phyloP scores from a whole-genome alignment of 2,797 vertebrate genomes.

The Streptopelia turtur region DNA sequence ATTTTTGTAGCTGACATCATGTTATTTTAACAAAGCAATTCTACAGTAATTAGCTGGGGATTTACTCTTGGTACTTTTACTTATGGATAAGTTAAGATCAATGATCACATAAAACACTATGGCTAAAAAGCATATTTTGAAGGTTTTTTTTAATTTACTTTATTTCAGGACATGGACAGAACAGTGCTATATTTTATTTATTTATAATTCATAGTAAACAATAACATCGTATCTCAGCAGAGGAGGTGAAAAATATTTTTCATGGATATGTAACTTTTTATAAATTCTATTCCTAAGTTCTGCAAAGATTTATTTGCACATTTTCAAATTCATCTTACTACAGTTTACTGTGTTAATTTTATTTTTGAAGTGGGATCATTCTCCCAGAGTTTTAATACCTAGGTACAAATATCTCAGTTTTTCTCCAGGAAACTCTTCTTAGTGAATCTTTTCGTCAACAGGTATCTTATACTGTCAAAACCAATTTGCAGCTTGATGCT shows the following conservation, averaged over 20 bases:
- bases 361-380: background rate
- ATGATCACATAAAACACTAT: background rate
- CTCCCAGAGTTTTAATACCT: background rate
- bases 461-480: background rate
- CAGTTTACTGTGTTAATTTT: background rate
- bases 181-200: background rate
- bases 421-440: background rate
- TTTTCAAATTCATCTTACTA: background rate
- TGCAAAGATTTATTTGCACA: background rate
- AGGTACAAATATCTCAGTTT: background rate
- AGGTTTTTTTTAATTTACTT: background rate
- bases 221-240: background rate
- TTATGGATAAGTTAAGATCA: background rate
- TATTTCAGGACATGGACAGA: background rate
- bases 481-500: background rate
- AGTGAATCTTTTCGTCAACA: background rate
- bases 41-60: background rate
- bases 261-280: rapidly evolving
- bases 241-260: background rate
- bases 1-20: background rate
- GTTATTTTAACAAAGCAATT: background rate
- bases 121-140: background rate
- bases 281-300: background rate
- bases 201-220: background rate
- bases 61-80: background rate